These are phyloP conservation scores for Phoeniculus purpureus DNA, from an alignment of 2,797 vertebrate genomes.

Conservation along the genomic window DNA sequence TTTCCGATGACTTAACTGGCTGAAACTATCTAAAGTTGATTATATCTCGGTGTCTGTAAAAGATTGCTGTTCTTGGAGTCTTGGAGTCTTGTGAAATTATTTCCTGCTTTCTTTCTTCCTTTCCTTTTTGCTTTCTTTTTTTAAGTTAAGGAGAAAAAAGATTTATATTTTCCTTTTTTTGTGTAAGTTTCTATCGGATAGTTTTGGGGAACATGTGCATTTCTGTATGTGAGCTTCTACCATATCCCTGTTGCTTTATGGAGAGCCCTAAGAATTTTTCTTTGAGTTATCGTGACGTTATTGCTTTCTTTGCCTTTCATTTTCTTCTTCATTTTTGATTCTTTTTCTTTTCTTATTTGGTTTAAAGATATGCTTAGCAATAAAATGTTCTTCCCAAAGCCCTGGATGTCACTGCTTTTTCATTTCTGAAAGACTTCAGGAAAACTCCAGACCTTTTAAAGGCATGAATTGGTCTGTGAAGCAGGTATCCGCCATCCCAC, in stretches of 20 bases:
- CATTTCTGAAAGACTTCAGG: conserved; percentile 57
- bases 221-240: conserved; percentile 80
- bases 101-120: conserved; percentile 77
- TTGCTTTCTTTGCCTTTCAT: conserved; percentile 77
- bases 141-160: conserved; percentile 68
- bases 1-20: conserved; percentile 85
- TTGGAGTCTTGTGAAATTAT: conserved; percentile 83
- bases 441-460: background rate
- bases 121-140: conserved; percentile 68
- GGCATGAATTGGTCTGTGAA: background rate
- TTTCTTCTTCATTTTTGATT: conserved; percentile 78
- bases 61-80: conserved; percentile 82
- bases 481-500: background rate
- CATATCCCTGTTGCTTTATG: conserved; percentile 81
- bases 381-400: conserved; percentile 96
- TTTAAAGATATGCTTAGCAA: conserved; percentile 96
- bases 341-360: conserved; percentile 82
- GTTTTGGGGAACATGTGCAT: conserved; percentile 80
- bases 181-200: conserved; percentile 83
- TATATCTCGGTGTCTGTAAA: conserved; percentile 83
- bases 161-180: conserved; percentile 75
- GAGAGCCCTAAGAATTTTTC: conserved; percentile 72
- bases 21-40: conserved; percentile 81
- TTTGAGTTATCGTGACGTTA: conserved; percentile 82
- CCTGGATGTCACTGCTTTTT: conserved; percentile 64